Evolutionary conservation across 2,888 invertebrate genomes (phyloP).

Genomic region (Zaprionus obscuricornis): DNA sequence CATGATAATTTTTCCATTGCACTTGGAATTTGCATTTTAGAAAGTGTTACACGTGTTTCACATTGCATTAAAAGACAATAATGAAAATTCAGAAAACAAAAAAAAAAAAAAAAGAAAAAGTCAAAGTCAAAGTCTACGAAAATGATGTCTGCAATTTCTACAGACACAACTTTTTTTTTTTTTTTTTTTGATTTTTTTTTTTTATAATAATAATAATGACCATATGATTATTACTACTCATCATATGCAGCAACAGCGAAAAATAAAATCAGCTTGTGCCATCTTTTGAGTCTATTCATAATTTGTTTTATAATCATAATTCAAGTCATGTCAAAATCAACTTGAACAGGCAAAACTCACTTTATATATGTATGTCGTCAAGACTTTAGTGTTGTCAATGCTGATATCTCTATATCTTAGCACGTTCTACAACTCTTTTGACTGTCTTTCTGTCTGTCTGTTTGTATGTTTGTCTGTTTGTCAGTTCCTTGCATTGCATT

Average conservation of each 20-base stretch:
- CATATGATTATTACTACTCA: too few species aligned
- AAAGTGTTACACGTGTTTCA: constrained; percentile 68
- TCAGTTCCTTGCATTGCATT: constrained; percentile 37
- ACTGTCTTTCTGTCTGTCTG: constrained; percentile 3
- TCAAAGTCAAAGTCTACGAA: constrained; percentile 40
- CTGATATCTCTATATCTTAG: constrained; percentile 60
- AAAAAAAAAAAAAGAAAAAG: constrained; percentile 37
- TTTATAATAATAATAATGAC: too few species aligned
- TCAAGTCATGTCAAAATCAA: constrained; percentile 71
- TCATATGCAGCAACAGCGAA: too few species aligned
- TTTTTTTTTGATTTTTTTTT: too few species aligned
- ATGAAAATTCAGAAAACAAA: constrained; percentile 25
- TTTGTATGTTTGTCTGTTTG: constrained; percentile 9
- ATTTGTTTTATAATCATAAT: constrained; percentile 57
- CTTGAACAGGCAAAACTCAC: too few species aligned
- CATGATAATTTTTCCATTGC: constrained; percentile 66
- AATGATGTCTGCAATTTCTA: constrained; percentile 49
- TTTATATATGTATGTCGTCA: too few species aligned
- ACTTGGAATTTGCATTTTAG: constrained; percentile 70
- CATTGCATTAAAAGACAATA: constrained; percentile 54
- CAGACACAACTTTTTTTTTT: neutral
- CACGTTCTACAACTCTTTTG: constrained; percentile 49
- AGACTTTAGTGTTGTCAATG: too few species aligned
- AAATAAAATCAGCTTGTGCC: too few species aligned
- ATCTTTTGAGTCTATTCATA: constrained; percentile 54